Conservation (phyloP, 2,888 invertebrate species). For the Epistrophe eligans region DNA sequence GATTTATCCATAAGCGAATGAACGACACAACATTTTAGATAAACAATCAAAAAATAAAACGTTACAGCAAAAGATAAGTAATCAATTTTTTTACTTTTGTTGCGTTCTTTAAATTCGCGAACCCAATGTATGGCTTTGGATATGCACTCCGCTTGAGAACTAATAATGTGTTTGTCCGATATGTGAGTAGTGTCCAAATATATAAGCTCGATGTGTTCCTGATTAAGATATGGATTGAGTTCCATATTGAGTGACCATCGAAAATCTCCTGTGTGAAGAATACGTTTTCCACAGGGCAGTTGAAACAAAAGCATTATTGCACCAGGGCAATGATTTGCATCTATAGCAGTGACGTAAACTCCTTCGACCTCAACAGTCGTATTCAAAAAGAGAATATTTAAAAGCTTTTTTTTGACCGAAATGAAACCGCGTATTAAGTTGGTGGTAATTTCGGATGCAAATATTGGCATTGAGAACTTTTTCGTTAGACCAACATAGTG, state of each 20-base stretch:
- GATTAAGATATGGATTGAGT: slow-evolving; percentile 86
- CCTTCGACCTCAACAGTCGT: slow-evolving; percentile 85
- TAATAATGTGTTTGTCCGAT: slow-evolving; percentile 79
- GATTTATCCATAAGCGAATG: too few relatives aligned
- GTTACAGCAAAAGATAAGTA: too few relatives aligned
- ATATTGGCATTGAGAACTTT: slow-evolving; percentile 87
- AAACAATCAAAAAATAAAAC: too few relatives aligned
- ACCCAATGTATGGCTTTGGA: slow-evolving; percentile 84
- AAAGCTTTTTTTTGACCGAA: slow-evolving; percentile 85
- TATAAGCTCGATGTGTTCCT: slow-evolving; percentile 86
- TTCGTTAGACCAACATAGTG: slow-evolving; percentile 90
- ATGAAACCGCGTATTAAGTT: slow-evolving; percentile 87
- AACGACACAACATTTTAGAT: too few relatives aligned
- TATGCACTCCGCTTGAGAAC: slow-evolving; percentile 87
- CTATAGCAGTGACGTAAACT: slow-evolving; percentile 88
- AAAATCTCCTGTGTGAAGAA: slow-evolving; percentile 92
- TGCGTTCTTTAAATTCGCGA: slow-evolving; percentile 84
- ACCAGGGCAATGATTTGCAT: slow-evolving; percentile 93
- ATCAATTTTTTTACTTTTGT: slow-evolving; percentile 84
- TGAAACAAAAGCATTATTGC: slow-evolving; percentile 89
- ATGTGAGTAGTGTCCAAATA: slow-evolving; percentile 91
- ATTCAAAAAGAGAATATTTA: slow-evolving; percentile 86
- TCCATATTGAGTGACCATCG: slow-evolving; percentile 89
- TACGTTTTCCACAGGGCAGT: slow-evolving; percentile 86
- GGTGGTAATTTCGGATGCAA: slow-evolving; percentile 83